Evolutionary conservation across 2,113 vertebrate species (phyloP), one percentile per base, ranked within the genome.

Genomic region (Puntigrus tetrazona): DNA sequence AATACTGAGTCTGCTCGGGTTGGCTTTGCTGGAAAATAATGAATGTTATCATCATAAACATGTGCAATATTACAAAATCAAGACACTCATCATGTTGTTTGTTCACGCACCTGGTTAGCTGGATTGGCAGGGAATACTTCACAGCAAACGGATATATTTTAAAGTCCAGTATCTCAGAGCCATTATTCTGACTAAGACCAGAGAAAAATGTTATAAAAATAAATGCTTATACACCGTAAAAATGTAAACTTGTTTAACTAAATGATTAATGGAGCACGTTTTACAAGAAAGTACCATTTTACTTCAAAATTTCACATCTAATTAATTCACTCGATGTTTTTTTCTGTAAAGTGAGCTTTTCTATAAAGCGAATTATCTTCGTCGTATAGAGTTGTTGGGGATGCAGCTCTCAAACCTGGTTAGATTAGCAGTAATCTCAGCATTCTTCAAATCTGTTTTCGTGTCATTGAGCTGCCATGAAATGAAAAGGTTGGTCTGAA

Each of bases 81-180:
- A 63, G 8, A 52, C 22, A 18, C 2, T 67, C 25, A 18, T 50
- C 41, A 36, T 20, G 20, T 14, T 50, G 11, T 55, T 57, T 41
- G 31, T 27, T 77, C 25, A 70, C 86, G 84, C 52, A 92, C 91
- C 90, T 88, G 43, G 6, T 59, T 50, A 92, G n/a, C 43, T 87
- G 79, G 20, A 92, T 52, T 5, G 67, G 55, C 34, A 92, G 81
- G 8, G 61, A 80, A 80, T 89, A 85, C 70, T 79, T 88, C 25
- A 89, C 82, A 38, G 3, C 11, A 41, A 91, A 88, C 6, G 1
- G 16, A 47, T 84, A 92, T 7, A 8, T 84, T 76, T 82, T 86
- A n/a, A 0, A 45, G 18, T 84, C 87, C 81, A 92, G 65, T 14
- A 63, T 11, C 36, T 85, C 29, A 61, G 8, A 83, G 57, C 74